Evolutionary conservation across 2,888 invertebrate species (phyloP).

Genomic region (Monochamus alternatus): DNA sequence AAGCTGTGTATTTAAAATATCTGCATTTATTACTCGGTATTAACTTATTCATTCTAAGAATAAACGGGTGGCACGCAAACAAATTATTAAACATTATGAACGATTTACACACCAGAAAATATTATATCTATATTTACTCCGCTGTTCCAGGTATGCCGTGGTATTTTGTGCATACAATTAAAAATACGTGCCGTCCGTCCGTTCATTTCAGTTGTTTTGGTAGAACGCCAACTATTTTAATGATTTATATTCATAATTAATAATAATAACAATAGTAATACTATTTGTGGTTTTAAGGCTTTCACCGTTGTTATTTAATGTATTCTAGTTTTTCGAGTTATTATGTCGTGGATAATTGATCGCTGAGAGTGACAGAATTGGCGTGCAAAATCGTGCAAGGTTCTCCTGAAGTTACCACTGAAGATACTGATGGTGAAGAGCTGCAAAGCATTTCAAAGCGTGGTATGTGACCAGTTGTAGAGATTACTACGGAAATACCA

Average conservation of each 20-base stretch:
- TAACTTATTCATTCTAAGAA: slow-evolving; percentile 5
- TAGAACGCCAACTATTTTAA: slow-evolving; percentile 22
- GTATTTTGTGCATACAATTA: slow-evolving; percentile 15
- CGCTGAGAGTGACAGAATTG: no score
- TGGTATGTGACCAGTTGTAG: no score
- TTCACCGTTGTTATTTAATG: no score
- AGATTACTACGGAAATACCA: no score
- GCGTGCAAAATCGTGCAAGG: no score
- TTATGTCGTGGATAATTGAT: no score
- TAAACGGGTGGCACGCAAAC: slow-evolving; percentile 30
- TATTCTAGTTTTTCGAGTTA: no score
- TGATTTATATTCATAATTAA: neutral
- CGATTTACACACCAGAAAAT: slow-evolving; percentile 19
- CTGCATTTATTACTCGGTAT: slow-evolving; percentile 22
- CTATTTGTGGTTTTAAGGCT: no score
- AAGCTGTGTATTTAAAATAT: slow-evolving; percentile 13
- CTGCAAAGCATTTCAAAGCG: no score
- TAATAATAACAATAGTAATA: no score
- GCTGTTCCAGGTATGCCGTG: slow-evolving; percentile 15
- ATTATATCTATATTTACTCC: slow-evolving; percentile 21
- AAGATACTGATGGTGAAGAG: no score
- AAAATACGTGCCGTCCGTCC: slow-evolving; percentile 22
- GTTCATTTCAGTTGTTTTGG: slow-evolving; percentile 23
- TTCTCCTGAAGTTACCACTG: no score
- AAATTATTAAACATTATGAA: slow-evolving; percentile 31